Evolutionary conservation across 2,797 vertebrate genomes (phyloP).

Genomic region (Florisuga fusca): DNA sequence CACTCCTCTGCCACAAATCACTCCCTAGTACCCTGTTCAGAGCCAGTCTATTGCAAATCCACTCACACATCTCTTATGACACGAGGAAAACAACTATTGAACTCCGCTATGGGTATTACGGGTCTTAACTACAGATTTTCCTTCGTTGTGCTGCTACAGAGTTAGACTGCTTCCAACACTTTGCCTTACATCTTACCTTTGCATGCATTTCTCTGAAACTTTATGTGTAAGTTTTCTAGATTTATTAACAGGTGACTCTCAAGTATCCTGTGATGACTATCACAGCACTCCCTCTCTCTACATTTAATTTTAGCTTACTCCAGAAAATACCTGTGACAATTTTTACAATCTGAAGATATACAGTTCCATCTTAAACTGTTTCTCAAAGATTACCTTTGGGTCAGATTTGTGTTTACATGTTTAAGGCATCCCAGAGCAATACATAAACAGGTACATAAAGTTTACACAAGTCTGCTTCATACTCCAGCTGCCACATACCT

Average conservation of each 20-base stretch:
- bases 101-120: not conserved
- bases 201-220: not conserved
- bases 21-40: not conserved
- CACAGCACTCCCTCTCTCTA: not conserved
- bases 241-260: not conserved
- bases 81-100: not conserved
- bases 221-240: not conserved
- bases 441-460: not conserved
- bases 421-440: not conserved
- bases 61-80: not conserved
- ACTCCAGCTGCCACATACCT: not conserved
- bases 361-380: not conserved
- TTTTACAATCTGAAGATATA: not conserved
- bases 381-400: not conserved
- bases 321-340: not conserved
- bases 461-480: not conserved
- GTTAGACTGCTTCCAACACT: not conserved
- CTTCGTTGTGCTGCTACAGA: not conserved
- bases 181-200: not conserved
- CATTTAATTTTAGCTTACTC: not conserved
- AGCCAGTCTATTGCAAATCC: not conserved
- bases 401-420: not conserved
- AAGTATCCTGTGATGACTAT: not conserved
- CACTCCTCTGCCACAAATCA: not conserved
- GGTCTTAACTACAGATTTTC: not conserved